phyloP scores from a whole-genome alignment of 1,140 invertebrate genomes.

The Drosophila sechellia region DNA sequence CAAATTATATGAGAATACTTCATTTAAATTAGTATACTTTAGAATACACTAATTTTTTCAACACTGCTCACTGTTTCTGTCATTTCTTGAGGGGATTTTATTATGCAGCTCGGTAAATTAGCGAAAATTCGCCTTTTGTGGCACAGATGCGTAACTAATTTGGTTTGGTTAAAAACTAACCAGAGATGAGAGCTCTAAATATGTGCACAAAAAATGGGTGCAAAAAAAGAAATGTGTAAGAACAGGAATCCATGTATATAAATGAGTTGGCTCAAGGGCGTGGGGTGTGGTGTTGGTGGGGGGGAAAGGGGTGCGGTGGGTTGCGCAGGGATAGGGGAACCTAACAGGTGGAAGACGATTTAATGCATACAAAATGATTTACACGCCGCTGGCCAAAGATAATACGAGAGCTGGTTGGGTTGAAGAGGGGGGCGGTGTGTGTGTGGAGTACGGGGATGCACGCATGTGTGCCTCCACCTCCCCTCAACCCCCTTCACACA shows the following conservation, averaged over 20 bases:
- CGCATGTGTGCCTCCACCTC: slow-evolving; percentile 13
- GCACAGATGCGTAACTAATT: slow-evolving; percentile 45
- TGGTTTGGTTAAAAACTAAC: slow-evolving; percentile 47
- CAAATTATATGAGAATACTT: too few relatives aligned
- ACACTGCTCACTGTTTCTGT: background rate
- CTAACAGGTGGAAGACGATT: slow-evolving; percentile 69
- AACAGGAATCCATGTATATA: slow-evolving; percentile 19
- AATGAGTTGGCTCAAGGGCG: slow-evolving; percentile 19
- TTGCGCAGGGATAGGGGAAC: background rate
- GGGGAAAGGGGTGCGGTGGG: background rate
- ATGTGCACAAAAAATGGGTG: slow-evolving; percentile 6
- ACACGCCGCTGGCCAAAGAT: slow-evolving; percentile 81
- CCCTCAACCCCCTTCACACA: background rate
- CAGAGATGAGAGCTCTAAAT: slow-evolving; percentile 1
- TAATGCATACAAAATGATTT: slow-evolving; percentile 84
- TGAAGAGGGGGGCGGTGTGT: background rate
- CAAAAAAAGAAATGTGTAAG: background rate
- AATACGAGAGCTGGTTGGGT: slow-evolving; percentile 48
- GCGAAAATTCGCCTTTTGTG: slow-evolving; percentile 16
- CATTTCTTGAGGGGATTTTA: slow-evolving; percentile 25
- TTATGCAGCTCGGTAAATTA: slow-evolving; percentile 51
- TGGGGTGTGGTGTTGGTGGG: background rate
- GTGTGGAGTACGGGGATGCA: background rate
- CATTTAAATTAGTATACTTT: too few relatives aligned
- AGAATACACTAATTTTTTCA: background rate